Evolutionary conservation across 2,888 invertebrate genomes (phyloP).

Genomic region (Oligia strigilis): DNA sequence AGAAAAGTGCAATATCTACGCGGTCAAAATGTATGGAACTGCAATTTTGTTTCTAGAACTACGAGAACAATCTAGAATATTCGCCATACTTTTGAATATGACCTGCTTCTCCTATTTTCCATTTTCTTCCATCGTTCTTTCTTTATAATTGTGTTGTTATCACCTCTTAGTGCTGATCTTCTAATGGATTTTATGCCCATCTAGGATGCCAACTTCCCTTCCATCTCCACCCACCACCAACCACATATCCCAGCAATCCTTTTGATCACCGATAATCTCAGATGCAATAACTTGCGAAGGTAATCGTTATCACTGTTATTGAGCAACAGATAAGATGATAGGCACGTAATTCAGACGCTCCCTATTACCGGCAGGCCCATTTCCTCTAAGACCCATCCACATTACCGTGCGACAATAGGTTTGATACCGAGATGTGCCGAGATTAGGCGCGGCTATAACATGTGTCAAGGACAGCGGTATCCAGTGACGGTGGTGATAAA

Average conservation of each 20-base stretch:
- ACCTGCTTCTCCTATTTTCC: too few relatives aligned
- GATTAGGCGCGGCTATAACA: constrained; percentile 17
- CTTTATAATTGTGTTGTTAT: background rate
- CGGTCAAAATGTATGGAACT: too few relatives aligned
- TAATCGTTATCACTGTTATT: constrained; percentile 34
- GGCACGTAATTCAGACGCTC: constrained; percentile 20
- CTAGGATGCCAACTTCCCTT: background rate
- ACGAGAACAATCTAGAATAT: too few relatives aligned
- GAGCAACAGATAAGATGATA: constrained; percentile 37
- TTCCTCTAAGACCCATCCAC: constrained; percentile 44
- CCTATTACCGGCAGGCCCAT: constrained; percentile 16
- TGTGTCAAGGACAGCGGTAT: background rate
- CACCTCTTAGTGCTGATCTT: background rate
- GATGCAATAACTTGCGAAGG: constrained; percentile 11
- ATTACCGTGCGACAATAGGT: constrained; percentile 31
- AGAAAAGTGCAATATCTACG: too few relatives aligned
- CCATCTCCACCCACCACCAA: background rate
- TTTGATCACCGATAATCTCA: constrained; percentile 1
- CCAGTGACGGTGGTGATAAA: background rate
- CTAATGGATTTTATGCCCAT: background rate
- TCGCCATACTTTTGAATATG: too few relatives aligned
- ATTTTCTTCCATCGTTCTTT: background rate
- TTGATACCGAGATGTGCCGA: constrained; percentile 28
- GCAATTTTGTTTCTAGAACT: too few relatives aligned
- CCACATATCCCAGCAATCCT: background rate